Evolutionary conservation across 2,113 vertebrate genomes (phyloP).

Genomic region (Tretioscincus oriximinensis): DNA sequence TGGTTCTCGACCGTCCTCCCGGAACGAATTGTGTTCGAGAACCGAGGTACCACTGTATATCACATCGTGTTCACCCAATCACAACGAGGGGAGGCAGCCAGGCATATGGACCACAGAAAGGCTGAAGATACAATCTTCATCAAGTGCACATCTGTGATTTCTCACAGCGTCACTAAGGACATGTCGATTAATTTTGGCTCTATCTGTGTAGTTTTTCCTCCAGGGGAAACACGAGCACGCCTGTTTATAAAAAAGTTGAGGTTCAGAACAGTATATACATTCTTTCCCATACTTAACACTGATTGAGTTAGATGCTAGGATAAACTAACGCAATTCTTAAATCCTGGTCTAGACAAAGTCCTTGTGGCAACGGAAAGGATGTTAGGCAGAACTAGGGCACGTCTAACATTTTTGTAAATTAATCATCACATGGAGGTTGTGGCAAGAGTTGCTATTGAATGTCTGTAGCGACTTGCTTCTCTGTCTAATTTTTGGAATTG

Average conservation of each 20-base stretch:
- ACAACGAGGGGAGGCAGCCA: too few relatives aligned
- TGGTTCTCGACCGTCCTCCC: too few relatives aligned
- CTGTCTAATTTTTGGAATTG: neutral
- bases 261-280: conserved; percentile 10
- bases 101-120: too few relatives aligned
- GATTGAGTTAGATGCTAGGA: conserved; percentile 30
- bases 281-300: neutral
- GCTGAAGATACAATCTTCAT: too few relatives aligned
- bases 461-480: neutral
- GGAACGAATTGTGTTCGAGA: too few relatives aligned
- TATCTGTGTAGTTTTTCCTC: neutral
- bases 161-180: neutral
- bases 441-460: neutral
- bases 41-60: too few relatives aligned
- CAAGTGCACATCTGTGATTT: neutral
- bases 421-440: neutral
- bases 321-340: conserved; percentile 31
- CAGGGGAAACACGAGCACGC: neutral
- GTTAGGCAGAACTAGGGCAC: neutral
- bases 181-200: neutral
- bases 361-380: conserved; percentile 20
- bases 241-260: conserved; percentile 4
- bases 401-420: conserved; percentile 20
- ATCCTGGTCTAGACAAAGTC: conserved; percentile 35
- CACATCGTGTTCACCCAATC: too few relatives aligned